Conservation (phyloP, 2,888 invertebrate genomes). For the Mesorhabditis sp. region DNA sequence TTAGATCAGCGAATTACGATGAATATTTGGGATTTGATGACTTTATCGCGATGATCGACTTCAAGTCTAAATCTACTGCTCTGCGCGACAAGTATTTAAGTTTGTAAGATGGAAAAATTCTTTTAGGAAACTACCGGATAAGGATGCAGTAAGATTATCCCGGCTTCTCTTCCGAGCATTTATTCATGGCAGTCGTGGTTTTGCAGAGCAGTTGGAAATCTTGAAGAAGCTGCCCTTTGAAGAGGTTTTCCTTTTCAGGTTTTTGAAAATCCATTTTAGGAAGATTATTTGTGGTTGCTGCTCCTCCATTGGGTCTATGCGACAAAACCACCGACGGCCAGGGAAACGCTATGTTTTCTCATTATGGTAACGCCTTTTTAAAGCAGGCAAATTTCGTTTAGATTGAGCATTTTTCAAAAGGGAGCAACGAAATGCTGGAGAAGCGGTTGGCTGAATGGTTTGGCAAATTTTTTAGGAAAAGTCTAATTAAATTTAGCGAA, state of each 20-base stretch:
- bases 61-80: too few species aligned
- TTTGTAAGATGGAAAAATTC: neutral
- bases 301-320: too few species aligned
- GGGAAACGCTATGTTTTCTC: conserved; percentile 4
- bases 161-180: neutral
- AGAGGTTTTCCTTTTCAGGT: neutral
- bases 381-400: neutral
- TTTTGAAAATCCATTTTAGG: neutral
- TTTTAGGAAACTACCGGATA: neutral
- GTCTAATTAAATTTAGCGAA: neutral
- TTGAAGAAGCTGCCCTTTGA: neutral
- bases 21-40: too few species aligned
- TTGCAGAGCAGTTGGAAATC: neutral
- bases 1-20: too few species aligned
- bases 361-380: neutral
- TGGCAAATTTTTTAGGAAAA: neutral
- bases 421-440: too few species aligned
- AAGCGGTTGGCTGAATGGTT: neutral
- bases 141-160: neutral
- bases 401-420: neutral
- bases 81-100: too few species aligned
- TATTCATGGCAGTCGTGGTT: neutral
- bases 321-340: neutral
- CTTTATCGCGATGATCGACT: too few species aligned
- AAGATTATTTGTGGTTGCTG: neutral